Evolutionary conservation across 1,140 invertebrate species (phyloP).

Genomic region (Cotesia glomerata): DNA sequence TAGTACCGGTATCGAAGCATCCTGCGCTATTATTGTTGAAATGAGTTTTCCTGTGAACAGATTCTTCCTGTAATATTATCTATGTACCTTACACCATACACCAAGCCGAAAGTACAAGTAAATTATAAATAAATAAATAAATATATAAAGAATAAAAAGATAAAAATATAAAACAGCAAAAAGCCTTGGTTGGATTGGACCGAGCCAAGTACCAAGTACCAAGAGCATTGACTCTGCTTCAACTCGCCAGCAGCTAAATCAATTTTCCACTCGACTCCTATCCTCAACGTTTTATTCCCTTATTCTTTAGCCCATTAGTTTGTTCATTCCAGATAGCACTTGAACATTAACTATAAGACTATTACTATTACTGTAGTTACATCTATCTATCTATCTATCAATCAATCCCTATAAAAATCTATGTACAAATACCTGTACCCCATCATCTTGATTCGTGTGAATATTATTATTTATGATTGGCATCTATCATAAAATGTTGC

Average conservation of each 20-base stretch:
- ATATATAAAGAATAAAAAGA: background rate
- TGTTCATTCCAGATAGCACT: background rate
- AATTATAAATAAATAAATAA: background rate
- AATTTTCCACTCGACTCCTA: constrained; percentile 22
- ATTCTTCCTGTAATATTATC: background rate
- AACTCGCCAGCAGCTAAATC: constrained; percentile 22
- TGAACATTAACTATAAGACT: background rate
- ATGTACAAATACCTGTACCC: background rate
- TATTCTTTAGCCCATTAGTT: background rate
- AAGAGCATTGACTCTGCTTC: constrained; percentile 21
- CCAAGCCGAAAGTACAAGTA: no score
- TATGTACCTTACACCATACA: no score
- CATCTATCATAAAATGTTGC: background rate
- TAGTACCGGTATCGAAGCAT: background rate
- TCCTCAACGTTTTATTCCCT: constrained; percentile 3
- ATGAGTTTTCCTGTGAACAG: constrained; percentile 2
- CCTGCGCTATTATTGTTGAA: background rate
- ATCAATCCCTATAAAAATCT: no score
- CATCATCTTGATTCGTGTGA: constrained; percentile 11
- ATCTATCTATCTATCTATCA: no score
- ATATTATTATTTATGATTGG: constrained; percentile 19
- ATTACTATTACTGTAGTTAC: background rate
- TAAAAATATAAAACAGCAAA: background rate
- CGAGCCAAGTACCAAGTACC: no score
- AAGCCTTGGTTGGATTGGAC: constrained; percentile 1